Evolutionary conservation across 2,113 vertebrate genomes (phyloP), one percentile per base, ranked within the genome.

Genomic region (Rhipidura dahli): DNA sequence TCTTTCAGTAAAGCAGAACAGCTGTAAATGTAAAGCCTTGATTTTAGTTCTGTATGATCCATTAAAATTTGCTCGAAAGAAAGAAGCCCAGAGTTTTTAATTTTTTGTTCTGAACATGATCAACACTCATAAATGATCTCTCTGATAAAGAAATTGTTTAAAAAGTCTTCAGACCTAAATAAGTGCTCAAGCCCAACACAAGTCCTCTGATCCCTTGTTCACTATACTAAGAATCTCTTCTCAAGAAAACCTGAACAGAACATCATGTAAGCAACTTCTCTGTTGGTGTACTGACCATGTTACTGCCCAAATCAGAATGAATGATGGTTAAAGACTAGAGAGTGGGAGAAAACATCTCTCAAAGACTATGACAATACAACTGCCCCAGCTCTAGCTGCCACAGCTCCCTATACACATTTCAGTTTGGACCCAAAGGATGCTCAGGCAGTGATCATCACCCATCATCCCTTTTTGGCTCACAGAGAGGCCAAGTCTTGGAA

Each of bases 341-440:
- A 33, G 7, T 15, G 23, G 16, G 20, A 92, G 51, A 77, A 65
- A 69, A n/a, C 37, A 39, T 47, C 42, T 77, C 64, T 72, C 59
- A 68, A 63, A 45, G 39, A 31, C 1, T 3, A n/a, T 0, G 0
- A 83, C 13, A 27, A 33, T 3, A 47, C 8, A 57, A 28, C 15
- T 33, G 42, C 15, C 50, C 18, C 45, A 44, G 50, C 21, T 66
- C 22, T 19, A 8, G 51, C 28, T 40, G 47, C 27, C 54, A 19
- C 35, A 61, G 35, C 17, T 85, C 22, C 31, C 24, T 13, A 1
- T 1, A 17, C 5, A 7, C 15, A 40, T 22, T 39, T 37, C 7
- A 50, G 23, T 16, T 15, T 60, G 33, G 40, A 23, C 4, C 9
- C 7, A 3, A 44, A 64, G 61, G 23, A 31, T 64, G 40, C 39